phyloP scores from a whole-genome alignment of 1,140 invertebrate species.

The Colletes gigas region DNA sequence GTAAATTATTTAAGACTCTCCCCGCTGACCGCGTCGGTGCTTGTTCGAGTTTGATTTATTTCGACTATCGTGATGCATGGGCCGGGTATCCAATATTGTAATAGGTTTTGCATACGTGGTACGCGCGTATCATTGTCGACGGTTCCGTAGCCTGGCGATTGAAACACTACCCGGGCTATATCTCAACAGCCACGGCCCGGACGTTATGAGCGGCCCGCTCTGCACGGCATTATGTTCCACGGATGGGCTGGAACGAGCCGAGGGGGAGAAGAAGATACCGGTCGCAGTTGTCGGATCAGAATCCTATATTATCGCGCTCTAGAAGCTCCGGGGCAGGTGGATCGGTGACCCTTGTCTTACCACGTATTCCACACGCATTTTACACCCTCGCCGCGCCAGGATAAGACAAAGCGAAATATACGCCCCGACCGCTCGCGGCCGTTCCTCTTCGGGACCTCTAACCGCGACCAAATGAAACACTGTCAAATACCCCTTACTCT shows the following conservation, averaged over 20 bases:
- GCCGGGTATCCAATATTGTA: constrained; percentile 78
- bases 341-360: constrained; percentile 59
- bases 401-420: constrained; percentile 51
- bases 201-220: constrained; percentile 78
- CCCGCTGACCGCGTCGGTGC: constrained; percentile 66
- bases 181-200: constrained; percentile 75
- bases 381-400: constrained; percentile 28
- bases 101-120: constrained; percentile 73
- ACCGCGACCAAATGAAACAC: constrained; percentile 21
- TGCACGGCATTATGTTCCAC: constrained; percentile 74
- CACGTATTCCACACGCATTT: constrained; percentile 65
- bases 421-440: neutral
- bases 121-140: constrained; percentile 72
- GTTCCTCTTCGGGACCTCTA: constrained; percentile 22
- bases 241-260: constrained; percentile 36
- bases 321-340: constrained; percentile 59
- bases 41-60: constrained; percentile 79
- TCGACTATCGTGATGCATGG: constrained; percentile 79
- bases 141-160: constrained; percentile 70
- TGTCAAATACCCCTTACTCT: neutral
- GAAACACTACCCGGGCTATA: constrained; percentile 80
- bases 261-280: constrained; percentile 51
- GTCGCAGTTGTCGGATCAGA: constrained; percentile 70
- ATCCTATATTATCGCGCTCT: constrained; percentile 76
- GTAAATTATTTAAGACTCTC: constrained; percentile 77